Conservation (phyloP, 1,140 invertebrate genomes). For the Drosophila oshimai region DNA sequence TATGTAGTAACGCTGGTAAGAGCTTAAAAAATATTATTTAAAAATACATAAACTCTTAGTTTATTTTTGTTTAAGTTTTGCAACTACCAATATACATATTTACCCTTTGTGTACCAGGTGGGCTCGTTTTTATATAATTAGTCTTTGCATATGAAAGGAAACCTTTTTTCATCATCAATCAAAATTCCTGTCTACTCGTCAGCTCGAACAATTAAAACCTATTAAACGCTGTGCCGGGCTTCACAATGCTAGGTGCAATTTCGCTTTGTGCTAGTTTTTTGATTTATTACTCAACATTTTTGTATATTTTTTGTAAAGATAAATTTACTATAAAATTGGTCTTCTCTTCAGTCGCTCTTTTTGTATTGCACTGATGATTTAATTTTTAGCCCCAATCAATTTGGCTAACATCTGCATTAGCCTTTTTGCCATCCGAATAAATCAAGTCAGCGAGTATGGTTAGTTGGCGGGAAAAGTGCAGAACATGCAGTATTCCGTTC, state of each 20-base stretch:
- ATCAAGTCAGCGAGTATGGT: constrained; percentile 26
- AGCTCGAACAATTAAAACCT: constrained; percentile 27
- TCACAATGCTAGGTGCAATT: neutral
- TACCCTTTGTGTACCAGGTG: neutral
- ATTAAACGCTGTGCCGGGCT: constrained; percentile 5
- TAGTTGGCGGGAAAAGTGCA: constrained; percentile 54
- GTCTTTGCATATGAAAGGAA: neutral
- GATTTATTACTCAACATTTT: constrained; percentile 27
- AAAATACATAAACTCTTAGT: neutral
- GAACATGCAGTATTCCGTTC: constrained; percentile 45
- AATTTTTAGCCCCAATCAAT: constrained; percentile 17
- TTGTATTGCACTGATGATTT: neutral
- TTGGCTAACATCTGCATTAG: constrained; percentile 5
- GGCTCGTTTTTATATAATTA: constrained; percentile 20
- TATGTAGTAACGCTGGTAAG: constrained; percentile 4
- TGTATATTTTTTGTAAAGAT: neutral
- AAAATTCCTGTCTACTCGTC: constrained; percentile 3
- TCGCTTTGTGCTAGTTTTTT: constrained; percentile 12
- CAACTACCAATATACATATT: neutral
- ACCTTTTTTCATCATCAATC: constrained; percentile 23
- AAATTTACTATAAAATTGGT: constrained; percentile 5
- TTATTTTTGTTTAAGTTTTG: neutral
- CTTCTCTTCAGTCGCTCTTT: neutral
- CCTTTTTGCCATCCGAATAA: constrained; percentile 5
- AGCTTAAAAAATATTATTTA: too few relatives aligned